Evolutionary conservation across 2,113 vertebrate genomes (phyloP).

Genomic region (Cichladusa arquata): DNA sequence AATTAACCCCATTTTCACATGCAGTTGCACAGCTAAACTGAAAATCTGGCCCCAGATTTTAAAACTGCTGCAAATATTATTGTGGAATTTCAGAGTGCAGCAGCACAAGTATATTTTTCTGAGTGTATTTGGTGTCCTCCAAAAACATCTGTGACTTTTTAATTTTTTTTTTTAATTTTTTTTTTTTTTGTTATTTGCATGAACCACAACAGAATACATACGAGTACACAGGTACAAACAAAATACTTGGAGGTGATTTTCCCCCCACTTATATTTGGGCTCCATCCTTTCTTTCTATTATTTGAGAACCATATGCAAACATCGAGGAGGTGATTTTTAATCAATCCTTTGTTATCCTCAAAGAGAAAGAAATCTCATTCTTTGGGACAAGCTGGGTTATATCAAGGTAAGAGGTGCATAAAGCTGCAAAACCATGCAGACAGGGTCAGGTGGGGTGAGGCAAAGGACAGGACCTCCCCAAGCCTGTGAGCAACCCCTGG

Average conservation of each 20-base stretch:
- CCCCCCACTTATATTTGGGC: not conserved
- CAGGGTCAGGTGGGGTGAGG: not conserved
- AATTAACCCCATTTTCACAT: not conserved
- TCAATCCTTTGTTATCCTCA: not conserved
- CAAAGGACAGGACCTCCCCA: not conserved
- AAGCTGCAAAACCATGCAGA: not conserved
- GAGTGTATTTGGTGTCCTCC: not conserved
- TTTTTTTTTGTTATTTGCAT: not conserved
- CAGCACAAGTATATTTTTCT: not conserved
- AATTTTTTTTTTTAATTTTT: not conserved
- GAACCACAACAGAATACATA: not conserved
- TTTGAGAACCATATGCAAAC: conserved; percentile 9
- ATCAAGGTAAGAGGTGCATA: not conserved
- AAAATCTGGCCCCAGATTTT: not conserved
- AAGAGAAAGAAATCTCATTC: not conserved
- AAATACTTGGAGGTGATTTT: not conserved
- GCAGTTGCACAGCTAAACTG: not conserved
- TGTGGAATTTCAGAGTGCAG: not conserved
- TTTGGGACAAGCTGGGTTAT: not conserved
- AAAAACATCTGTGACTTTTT: not conserved
- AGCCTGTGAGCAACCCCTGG: not conserved
- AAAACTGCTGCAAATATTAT: not conserved
- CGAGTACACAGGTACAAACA: not conserved
- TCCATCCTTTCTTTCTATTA: not conserved
- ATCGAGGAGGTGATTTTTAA: conserved; percentile 31